phyloP scores from a whole-genome alignment of 2,888 invertebrate species.

The Rhyacophila evoluta region DNA sequence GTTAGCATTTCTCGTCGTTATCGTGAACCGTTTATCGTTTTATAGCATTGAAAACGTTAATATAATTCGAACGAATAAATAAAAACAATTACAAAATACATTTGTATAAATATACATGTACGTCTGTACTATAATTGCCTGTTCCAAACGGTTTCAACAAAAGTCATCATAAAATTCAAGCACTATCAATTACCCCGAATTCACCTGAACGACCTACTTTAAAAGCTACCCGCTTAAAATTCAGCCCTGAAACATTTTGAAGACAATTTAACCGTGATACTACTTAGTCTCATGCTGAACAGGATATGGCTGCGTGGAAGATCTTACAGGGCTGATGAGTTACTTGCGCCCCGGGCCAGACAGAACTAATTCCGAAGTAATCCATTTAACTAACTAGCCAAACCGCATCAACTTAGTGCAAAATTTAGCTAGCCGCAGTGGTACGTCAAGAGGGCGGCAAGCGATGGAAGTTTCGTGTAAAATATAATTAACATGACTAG shows the following conservation, averaged over 20 bases:
- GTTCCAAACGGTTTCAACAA: background rate
- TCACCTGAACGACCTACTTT: background rate
- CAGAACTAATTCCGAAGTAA: conserved; percentile 28
- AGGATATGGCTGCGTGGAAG: conserved; percentile 9
- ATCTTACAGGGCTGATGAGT: conserved; percentile 4
- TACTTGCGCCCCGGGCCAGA: conserved; percentile 1
- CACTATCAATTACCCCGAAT: background rate
- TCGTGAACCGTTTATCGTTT: no score
- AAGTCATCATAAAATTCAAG: background rate
- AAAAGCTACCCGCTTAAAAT: background rate
- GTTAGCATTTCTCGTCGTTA: no score
- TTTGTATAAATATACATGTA: no score
- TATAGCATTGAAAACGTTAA: no score
- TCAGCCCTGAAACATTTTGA: conserved; percentile 13
- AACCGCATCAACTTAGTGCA: conserved; percentile 28
- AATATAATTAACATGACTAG: no score
- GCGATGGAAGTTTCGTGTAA: background rate
- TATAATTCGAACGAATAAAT: no score
- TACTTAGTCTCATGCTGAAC: background rate
- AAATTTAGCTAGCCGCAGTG: background rate
- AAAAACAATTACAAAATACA: no score
- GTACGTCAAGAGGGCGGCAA: background rate
- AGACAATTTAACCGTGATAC: background rate
- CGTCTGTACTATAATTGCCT: no score
- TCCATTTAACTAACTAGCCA: conserved; percentile 32